phyloP scores from a whole-genome alignment of 2,888 invertebrate genomes.

The Mesopsocus fuscifrons region DNA sequence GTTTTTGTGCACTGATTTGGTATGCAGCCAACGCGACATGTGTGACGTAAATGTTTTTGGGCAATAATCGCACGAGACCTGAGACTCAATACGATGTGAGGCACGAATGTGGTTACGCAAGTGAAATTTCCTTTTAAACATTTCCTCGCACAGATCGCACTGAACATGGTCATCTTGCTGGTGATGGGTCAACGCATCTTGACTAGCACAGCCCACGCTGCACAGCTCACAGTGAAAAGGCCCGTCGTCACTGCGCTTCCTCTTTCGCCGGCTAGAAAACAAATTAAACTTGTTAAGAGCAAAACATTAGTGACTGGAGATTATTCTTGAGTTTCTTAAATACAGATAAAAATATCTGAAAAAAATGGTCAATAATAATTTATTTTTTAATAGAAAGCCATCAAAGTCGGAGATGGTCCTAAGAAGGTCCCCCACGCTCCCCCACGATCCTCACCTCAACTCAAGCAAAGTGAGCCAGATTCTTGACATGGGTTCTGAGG shows the following conservation, averaged over 20 bases:
- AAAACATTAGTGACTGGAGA: no score
- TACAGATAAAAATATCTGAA: no score
- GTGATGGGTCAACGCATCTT: neutral
- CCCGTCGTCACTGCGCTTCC: neutral
- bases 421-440: no score
- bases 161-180: neutral
- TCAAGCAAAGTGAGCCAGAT: no score
- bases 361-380: no score
- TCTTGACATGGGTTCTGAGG: conserved; percentile 5
- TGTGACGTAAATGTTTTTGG: conserved; percentile 1
- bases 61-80: neutral
- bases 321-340: no score
- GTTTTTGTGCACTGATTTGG: conserved; percentile 7
- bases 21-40: conserved; percentile 7
- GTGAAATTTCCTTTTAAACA: conserved; percentile 4
- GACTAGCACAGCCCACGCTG: neutral
- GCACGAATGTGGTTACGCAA: neutral
- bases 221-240: neutral
- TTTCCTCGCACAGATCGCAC: conserved; percentile 6
- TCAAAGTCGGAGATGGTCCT: no score
- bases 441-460: no score
- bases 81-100: neutral
- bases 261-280: no score
- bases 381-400: no score
- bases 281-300: no score